These are phyloP conservation scores for Cephalopholis sonnerati DNA, from an alignment of 2,113 vertebrate species.

Conservation along the genomic window DNA sequence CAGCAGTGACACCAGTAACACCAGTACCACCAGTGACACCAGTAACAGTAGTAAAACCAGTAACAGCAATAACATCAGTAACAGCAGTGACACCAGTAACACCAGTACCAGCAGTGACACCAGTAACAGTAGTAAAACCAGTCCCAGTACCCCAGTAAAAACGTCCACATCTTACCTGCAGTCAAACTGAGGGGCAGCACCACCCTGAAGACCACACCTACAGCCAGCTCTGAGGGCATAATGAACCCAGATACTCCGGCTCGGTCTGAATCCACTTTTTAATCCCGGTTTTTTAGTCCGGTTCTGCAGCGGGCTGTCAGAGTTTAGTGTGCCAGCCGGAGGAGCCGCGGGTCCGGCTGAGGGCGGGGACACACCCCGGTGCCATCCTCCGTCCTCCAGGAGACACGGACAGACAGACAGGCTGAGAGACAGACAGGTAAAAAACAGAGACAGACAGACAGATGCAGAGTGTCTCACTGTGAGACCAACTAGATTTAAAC, in stretches of 20 bases:
- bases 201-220: constrained; percentile 53
- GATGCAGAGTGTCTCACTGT: no score
- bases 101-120: no score
- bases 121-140: no score
- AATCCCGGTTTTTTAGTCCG: background rate
- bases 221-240: constrained; percentile 57
- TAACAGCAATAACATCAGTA: no score
- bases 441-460: background rate
- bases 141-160: no score
- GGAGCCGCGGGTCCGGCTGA: constrained; percentile 1
- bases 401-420: background rate
- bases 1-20: no score
- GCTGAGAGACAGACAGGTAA: background rate
- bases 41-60: no score
- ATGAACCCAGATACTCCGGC: background rate
- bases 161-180: constrained; percentile 44
- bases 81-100: no score
- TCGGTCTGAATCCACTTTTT: background rate
- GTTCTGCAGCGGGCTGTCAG: constrained; percentile 18
- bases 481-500: no score
- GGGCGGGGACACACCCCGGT: constrained; percentile 8
- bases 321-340: background rate
- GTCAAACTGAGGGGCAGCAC: constrained; percentile 62
- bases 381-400: constrained; percentile 33
- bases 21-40: no score